A percentile compares a stretch with the other conserved stretches of the same genome.
Evolutionary conservation across 2,797 vertebrate species (phyloP).

Genomic region (Lemur catta): DNA sequence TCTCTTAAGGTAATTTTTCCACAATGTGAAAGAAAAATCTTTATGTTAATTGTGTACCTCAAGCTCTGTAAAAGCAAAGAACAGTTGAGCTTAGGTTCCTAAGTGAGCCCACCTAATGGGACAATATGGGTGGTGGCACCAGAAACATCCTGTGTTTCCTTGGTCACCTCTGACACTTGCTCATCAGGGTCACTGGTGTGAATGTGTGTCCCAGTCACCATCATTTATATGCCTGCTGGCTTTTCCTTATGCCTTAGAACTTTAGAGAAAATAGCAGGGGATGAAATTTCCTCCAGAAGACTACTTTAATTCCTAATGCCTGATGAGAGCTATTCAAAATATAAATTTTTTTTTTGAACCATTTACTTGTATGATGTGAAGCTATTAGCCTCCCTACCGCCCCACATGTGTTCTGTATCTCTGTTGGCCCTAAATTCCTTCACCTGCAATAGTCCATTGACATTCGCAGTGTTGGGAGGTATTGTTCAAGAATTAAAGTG

Average conservation of each 20-base stretch:
- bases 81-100: neutral
- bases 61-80: neutral
- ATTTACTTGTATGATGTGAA: neutral
- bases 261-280: neutral
- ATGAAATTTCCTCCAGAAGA: neutral
- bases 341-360: neutral
- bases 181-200: neutral
- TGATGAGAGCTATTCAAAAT: neutral
- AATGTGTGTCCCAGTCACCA: neutral
- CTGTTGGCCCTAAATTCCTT: neutral
- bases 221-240: neutral
- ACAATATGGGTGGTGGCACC: accelerated
- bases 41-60: neutral
- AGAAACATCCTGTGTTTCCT: accelerated
- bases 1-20: neutral
- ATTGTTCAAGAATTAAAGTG: neutral
- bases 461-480: neutral
- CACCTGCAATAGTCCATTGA: neutral
- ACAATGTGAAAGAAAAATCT: neutral
- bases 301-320: neutral
- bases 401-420: neutral
- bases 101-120: neutral
- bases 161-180: accelerated
- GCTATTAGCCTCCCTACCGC: accelerated
- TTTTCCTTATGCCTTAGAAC: neutral